Conservation (phyloP, 2,888 invertebrate genomes). For the Diloba caeruleocephala region DNA sequence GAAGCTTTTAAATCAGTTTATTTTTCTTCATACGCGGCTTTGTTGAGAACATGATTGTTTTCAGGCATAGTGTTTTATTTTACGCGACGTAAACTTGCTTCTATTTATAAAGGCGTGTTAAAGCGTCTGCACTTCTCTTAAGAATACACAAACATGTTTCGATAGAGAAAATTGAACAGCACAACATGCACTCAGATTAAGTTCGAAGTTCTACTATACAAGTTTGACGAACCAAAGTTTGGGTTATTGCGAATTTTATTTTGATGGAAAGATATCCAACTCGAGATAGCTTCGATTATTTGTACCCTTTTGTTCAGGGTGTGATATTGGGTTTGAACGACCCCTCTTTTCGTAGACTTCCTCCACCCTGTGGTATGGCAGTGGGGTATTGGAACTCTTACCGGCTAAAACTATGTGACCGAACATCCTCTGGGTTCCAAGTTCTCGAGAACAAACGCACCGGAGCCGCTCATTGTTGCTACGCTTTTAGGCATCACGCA, state of each 20-base stretch:
- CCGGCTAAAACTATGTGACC: too few species aligned
- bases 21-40: slow-evolving; percentile 25
- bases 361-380: too few species aligned
- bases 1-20: slow-evolving; percentile 41
- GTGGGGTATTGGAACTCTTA: too few species aligned
- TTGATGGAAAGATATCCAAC: slow-evolving; percentile 18
- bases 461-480: too few species aligned
- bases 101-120: slow-evolving; percentile 43
- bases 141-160: slow-evolving; percentile 9
- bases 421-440: too few species aligned
- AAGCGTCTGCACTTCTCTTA: slow-evolving; percentile 35
- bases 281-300: too few species aligned
- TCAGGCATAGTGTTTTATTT: slow-evolving; percentile 32
- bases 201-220: slow-evolving; percentile 6
- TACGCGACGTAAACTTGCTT: slow-evolving; percentile 30
- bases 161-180: slow-evolving; percentile 13
- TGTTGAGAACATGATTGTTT: slow-evolving; percentile 44
- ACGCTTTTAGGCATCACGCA: too few species aligned
- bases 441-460: too few species aligned
- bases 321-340: too few species aligned
- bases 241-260: slow-evolving; percentile 9
- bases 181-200: not conserved
- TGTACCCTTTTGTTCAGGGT: too few species aligned
- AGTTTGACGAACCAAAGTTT: slow-evolving; percentile 10
- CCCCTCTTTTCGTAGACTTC: too few species aligned